These are phyloP conservation scores for Coreius guichenoti DNA, from an alignment of 2,797 vertebrate species.

Conservation along the genomic window DNA sequence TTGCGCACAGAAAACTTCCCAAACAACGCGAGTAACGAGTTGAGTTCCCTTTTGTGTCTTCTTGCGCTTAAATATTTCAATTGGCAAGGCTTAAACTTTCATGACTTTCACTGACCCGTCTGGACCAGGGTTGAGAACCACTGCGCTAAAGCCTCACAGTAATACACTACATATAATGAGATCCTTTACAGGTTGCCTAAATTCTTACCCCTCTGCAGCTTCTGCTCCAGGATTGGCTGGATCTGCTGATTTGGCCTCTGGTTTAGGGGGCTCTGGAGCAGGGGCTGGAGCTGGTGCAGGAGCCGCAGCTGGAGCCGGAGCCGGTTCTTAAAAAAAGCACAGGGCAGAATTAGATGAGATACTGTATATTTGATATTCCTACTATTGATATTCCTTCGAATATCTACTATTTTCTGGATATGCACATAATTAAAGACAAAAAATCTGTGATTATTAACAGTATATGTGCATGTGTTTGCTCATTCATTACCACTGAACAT, in stretches of 20 bases:
- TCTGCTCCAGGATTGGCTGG: conserved; percentile 60
- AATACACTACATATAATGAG: background rate
- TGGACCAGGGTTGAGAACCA: background rate
- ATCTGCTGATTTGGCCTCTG: conserved; percentile 46
- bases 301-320: background rate
- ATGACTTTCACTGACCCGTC: no score
- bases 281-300: background rate
- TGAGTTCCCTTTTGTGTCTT: no score
- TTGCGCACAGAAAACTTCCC: no score
- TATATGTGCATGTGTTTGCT: background rate
- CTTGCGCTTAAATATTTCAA: no score
- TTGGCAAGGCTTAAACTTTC: no score
- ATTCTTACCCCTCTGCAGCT: conserved; percentile 65
- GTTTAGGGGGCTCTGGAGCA: conserved; percentile 41
- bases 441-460: background rate
- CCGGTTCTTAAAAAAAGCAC: conserved; percentile 3
- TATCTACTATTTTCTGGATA: background rate
- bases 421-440: background rate
- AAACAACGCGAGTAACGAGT: no score
- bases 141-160: background rate
- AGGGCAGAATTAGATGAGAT: background rate
- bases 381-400: background rate
- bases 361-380: background rate
- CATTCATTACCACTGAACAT: background rate
- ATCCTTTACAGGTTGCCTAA: background rate